These are phyloP conservation scores for Abrostola tripartita DNA, from an alignment of 2,888 invertebrate species.

Conservation along the genomic window DNA sequence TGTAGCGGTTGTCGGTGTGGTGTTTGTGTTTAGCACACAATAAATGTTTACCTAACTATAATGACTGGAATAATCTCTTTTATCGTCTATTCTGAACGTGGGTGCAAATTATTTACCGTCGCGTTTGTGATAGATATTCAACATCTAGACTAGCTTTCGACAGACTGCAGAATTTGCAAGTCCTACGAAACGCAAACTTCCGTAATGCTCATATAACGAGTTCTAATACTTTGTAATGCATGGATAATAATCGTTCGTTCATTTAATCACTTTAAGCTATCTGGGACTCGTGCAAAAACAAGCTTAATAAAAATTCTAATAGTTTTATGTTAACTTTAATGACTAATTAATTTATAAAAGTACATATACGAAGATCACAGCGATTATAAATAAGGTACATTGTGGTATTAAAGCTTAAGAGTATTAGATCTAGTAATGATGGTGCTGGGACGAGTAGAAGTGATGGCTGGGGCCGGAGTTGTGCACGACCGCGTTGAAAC, in stretches of 20 bases:
- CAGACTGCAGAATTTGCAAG: slow-evolving; percentile 47
- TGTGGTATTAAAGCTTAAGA: slow-evolving; percentile 53
- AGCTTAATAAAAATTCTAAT: slow-evolving; percentile 16
- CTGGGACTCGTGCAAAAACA: not conserved
- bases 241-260: slow-evolving; percentile 19
- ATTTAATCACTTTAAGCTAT: slow-evolving; percentile 9
- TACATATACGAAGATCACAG: slow-evolving; percentile 75
- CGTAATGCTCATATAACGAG: slow-evolving; percentile 44
- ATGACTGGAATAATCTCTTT: slow-evolving; percentile 25
- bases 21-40: slow-evolving; percentile 9
- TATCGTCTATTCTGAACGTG: slow-evolving; percentile 24
- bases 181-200: slow-evolving; percentile 43
- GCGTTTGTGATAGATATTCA: slow-evolving; percentile 56
- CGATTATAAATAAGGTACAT: slow-evolving; percentile 72
- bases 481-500: slow-evolving; percentile 85
- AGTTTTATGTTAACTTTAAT: slow-evolving; percentile 56
- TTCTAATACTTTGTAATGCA: slow-evolving; percentile 43
- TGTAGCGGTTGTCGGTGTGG: no score
- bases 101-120: slow-evolving; percentile 48
- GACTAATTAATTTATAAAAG: slow-evolving; percentile 64
- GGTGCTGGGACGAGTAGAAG: slow-evolving; percentile 79
- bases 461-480: slow-evolving; percentile 85
- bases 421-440: slow-evolving; percentile 71
- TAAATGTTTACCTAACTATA: slow-evolving; percentile 7
- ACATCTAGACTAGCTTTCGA: slow-evolving; percentile 58